Base-by-base conservation (phyloP, 2,888 invertebrate genomes). In the Xestia c-nigrum region DNA sequence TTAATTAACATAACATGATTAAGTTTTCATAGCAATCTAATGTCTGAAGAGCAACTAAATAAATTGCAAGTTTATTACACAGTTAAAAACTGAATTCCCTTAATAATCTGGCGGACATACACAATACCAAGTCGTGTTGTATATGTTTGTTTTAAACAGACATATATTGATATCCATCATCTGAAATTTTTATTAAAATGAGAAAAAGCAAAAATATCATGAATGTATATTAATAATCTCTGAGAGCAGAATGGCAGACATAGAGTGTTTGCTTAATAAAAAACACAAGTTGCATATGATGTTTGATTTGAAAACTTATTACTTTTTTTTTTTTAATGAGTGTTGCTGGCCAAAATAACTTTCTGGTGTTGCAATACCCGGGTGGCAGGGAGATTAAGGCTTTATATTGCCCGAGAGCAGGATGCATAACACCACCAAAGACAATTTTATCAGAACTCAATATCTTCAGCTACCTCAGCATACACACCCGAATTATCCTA, bases 51-150 rank as follows among this genome's bases (percentile, higher is more conserved):
- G 52, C 12, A 63, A 73, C 80, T 82, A 84, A 87, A 85, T 88
- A 87, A 88, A 72, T 72, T 89, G 87, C 89, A 88, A 87, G 87
- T 80, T 71, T 67, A 52, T 38, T 73, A 24, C 31, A 78, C 16
- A 68, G 57, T 78, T 70, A 84, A 71, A 74, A 67, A 55, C 46
- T 24, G 47, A 73, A 50, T 59, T 55, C 68, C 72, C 64, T 72
- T 69, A 73, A 75, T 67, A 83, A 87, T 47, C 65, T 67, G 67
- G 55, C 24, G 63, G 87, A 95, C 95, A 93, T 96, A 95, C 95
- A 93, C 96, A 96, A 91, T 94, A 95, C 94, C 94, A 95, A 93
- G 90, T 91, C 68, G 94, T 93, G 92, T 94, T 94, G 92, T 85
- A 92, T 79, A 81, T 80, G 73, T 87, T 78, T 88, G 92, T 92